These are phyloP conservation scores for Novumbra hubbsi DNA, from an alignment of 2,797 vertebrate genomes.

Conservation along the genomic window DNA sequence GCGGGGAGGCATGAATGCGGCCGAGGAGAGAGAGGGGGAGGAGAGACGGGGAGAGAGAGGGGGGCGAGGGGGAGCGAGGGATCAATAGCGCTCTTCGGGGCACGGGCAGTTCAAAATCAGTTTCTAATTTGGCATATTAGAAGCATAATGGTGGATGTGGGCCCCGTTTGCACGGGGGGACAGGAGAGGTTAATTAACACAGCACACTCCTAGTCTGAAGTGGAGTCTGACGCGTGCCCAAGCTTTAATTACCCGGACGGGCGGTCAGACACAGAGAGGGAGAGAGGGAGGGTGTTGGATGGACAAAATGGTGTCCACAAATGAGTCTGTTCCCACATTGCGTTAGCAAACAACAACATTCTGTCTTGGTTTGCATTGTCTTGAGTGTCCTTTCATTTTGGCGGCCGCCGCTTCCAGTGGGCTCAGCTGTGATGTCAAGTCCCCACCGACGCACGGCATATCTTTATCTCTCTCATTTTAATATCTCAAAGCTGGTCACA, in stretches of 20 bases:
- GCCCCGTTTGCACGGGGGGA: constrained; percentile 47
- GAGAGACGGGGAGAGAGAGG: constrained; percentile 24
- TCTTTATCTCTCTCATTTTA: neutral
- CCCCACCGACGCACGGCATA: neutral
- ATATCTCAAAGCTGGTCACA: neutral
- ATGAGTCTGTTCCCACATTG: neutral
- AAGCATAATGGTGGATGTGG: constrained; percentile 59
- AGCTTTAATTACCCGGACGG: constrained; percentile 56
- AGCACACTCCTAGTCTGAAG: constrained; percentile 52
- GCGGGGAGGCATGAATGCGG: constrained; percentile 31
- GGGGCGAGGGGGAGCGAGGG: constrained; percentile 62
- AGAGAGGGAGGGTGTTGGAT: constrained; percentile 10
- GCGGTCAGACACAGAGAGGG: neutral
- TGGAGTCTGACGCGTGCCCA: constrained; percentile 51
- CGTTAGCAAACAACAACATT: neutral
- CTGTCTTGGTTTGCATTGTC: neutral
- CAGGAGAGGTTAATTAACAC: constrained; percentile 62
- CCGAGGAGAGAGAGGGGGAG: constrained; percentile 16
- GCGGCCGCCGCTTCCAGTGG: neutral
- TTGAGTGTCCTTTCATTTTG: neutral
- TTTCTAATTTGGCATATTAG: constrained; percentile 67
- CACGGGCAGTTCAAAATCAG: constrained; percentile 60
- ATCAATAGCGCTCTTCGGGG: constrained; percentile 83
- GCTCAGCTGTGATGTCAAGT: neutral
- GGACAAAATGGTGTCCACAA: neutral